These are phyloP conservation scores for Cantharis nigra DNA, from an alignment of 2,888 invertebrate species.

Conservation along the genomic window DNA sequence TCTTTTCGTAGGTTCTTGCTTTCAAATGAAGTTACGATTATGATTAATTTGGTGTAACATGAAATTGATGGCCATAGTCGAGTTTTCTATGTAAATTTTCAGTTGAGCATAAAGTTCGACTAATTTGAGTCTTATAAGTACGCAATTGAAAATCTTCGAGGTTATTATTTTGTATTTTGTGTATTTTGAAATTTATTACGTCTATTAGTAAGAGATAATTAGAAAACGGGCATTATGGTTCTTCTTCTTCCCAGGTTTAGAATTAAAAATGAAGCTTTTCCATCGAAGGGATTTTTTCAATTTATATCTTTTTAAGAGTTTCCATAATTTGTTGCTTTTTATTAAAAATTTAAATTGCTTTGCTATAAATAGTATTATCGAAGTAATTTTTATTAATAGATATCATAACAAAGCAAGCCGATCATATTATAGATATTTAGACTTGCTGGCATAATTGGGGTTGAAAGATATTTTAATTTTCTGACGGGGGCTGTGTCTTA, in stretches of 20 bases:
- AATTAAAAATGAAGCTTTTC: background rate
- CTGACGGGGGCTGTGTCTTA: background rate
- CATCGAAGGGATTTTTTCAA: background rate
- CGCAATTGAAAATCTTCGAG: background rate
- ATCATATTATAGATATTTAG: no score
- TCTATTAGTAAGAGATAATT: background rate
- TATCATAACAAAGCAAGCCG: no score
- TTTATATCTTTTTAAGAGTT: background rate
- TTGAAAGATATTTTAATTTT: background rate
- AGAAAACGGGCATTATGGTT: background rate
- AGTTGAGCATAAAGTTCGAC: background rate
- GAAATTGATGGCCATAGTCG: background rate
- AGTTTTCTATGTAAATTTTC: background rate
- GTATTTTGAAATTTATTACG: background rate
- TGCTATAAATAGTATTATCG: no score
- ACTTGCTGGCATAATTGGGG: background rate
- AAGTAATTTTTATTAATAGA: no score
- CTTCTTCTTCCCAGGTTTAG: background rate
- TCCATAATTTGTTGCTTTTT: background rate
- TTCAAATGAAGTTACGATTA: background rate
- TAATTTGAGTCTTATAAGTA: background rate
- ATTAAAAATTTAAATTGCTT: no score
- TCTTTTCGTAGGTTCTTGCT: background rate
- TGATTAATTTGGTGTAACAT: background rate
- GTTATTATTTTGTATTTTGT: background rate